Percentiles rank a stretch among this genome's conserved stretches.
phyloP scores from a whole-genome alignment of 1,140 invertebrate species.

The Oncopeltus fasciatus region DNA sequence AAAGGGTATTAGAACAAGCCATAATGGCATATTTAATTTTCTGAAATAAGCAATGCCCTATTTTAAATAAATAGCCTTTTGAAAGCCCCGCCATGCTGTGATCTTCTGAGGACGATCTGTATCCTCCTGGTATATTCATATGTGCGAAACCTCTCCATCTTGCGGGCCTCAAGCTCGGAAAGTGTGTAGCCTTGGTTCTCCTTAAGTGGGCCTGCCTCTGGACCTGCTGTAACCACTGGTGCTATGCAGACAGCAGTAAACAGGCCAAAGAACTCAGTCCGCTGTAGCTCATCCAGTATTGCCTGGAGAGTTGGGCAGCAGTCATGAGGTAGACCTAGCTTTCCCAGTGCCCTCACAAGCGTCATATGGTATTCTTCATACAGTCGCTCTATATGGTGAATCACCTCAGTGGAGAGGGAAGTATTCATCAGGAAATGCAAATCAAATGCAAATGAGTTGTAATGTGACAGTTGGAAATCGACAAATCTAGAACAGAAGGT shows the following conservation, averaged over 20 bases:
- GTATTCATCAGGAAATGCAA: slow-evolving; percentile 15
- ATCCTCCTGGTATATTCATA: slow-evolving; percentile 10
- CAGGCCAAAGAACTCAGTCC: slow-evolving; percentile 10
- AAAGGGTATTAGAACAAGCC: too few species aligned
- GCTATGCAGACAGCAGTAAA: slow-evolving; percentile 4
- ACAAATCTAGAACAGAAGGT: slow-evolving; percentile 13
- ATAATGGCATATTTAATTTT: too few species aligned
- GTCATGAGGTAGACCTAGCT: neutral
- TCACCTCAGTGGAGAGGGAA: neutral
- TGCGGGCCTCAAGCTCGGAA: neutral
- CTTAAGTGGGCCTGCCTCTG: neutral
- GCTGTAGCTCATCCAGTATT: slow-evolving; percentile 4
- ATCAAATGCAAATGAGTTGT: slow-evolving; percentile 13
- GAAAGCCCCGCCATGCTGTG: slow-evolving; percentile 11
- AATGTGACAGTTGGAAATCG: slow-evolving; percentile 19
- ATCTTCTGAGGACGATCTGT: slow-evolving; percentile 8
- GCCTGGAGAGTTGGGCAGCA: neutral
- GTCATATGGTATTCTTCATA: neutral
- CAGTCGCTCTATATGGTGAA: neutral
- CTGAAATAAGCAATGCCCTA: too few species aligned
- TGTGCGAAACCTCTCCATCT: neutral
- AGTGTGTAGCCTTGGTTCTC: neutral
- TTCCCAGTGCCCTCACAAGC: neutral
- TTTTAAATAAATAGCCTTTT: neutral
- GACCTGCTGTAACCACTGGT: neutral